These are phyloP conservation scores for Slavum lentiscoides DNA, from an alignment of 2,888 invertebrate genomes.

Conservation along the genomic window DNA sequence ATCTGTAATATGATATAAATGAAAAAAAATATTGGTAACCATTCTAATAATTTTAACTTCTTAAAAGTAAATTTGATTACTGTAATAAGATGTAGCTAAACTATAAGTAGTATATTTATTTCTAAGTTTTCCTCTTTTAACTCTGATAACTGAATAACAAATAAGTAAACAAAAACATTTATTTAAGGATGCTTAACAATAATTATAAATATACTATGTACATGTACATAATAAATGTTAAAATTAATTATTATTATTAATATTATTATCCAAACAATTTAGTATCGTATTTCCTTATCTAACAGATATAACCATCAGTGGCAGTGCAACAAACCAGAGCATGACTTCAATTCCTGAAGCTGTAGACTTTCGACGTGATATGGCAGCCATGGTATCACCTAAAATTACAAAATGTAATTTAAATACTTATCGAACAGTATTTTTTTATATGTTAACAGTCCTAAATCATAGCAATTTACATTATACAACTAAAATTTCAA, in stretches of 20 bases:
- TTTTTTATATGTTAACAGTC: not conserved
- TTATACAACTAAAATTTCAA: too few species aligned
- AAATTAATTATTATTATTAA: not conserved
- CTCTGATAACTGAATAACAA: not conserved
- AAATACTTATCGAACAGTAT: not conserved
- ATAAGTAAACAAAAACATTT: conserved; percentile 7
- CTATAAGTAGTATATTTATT: not conserved
- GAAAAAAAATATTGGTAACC: conserved; percentile 32
- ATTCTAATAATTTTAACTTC: conserved; percentile 3
- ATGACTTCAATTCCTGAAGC: conserved; percentile 58
- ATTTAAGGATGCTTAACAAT: conserved; percentile 11
- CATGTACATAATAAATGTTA: conserved; percentile 29
- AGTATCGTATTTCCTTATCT: conserved; percentile 56
- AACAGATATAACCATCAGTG: conserved; percentile 57
- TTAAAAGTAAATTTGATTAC: conserved; percentile 5
- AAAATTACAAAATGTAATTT: conserved; percentile 58
- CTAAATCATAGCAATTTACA: not conserved
- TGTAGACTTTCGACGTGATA: conserved; percentile 74
- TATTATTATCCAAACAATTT: not conserved
- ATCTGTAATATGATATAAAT: not conserved
- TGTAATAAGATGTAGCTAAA: conserved; percentile 11
- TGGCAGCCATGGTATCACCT: conserved; percentile 92
- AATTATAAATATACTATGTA: conserved; percentile 28
- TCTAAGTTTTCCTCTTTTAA: not conserved
- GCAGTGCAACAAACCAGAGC: conserved; percentile 59